Evolutionary conservation across 2,113 vertebrate genomes (phyloP).

Genomic region (Acanthochromis polyacanthus): DNA sequence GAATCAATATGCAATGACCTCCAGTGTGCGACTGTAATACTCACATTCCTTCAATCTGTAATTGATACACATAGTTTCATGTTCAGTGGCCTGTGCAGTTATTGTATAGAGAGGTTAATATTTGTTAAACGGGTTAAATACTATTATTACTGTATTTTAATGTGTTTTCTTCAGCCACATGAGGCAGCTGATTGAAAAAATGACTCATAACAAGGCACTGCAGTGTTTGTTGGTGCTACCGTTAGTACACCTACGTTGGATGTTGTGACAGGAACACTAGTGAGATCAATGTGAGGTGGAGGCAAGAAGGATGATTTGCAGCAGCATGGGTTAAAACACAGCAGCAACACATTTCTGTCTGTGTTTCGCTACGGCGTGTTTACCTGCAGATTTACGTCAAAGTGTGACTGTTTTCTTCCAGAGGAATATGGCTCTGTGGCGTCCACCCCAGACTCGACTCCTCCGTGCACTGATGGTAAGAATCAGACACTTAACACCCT

Average conservation of each 20-base stretch:
- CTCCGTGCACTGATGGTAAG: conserved; percentile 86
- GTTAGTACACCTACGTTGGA: neutral
- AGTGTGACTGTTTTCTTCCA: conserved; percentile 69
- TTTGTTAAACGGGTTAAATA: neutral
- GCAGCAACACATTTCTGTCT: neutral
- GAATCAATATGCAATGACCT: conserved; percentile 31
- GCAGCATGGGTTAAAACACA: neutral
- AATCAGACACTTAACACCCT: neutral
- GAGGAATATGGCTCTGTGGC: conserved; percentile 87
- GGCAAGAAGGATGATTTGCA: neutral
- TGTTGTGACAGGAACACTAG: neutral
- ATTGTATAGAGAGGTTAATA: neutral
- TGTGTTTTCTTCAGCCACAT: neutral
- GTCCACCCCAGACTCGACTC: conserved; percentile 87
- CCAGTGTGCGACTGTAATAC: neutral
- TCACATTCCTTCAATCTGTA: neutral
- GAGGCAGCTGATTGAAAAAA: neutral
- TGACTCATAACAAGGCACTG: neutral
- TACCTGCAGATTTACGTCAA: conserved; percentile 11
- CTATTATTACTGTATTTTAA: neutral
- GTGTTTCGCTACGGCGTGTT: neutral
- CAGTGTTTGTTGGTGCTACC: neutral
- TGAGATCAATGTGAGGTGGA: neutral
- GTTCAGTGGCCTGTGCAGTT: neutral
- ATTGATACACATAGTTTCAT: neutral